Conservation (phyloP, 2,888 invertebrate species). For the Hyposoter dolosus region DNA sequence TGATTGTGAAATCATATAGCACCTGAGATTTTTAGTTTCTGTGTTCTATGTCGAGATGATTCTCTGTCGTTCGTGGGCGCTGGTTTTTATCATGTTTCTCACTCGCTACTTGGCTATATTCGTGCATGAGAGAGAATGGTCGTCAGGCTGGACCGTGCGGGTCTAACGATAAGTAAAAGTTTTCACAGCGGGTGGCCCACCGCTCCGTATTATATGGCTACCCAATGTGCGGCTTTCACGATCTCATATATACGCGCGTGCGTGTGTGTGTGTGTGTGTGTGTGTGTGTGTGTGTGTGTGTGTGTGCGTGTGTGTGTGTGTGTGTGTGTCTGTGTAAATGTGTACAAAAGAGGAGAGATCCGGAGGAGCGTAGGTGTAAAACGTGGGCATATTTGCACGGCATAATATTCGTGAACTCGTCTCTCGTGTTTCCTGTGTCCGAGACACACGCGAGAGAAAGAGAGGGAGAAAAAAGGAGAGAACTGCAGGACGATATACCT, state of each 20-base stretch:
- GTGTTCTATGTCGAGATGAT: constrained; percentile 29
- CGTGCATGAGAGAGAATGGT: constrained; percentile 29
- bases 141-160: constrained; percentile 38
- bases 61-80: background rate
- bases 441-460: constrained; percentile 23
- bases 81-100: background rate
- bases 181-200: constrained; percentile 66
- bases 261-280: background rate
- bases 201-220: constrained; percentile 53
- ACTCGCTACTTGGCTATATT: constrained; percentile 27
- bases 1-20: background rate
- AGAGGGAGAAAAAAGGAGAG: constrained; percentile 4
- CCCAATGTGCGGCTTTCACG: constrained; percentile 45
- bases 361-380: constrained; percentile 65
- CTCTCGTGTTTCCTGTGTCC: constrained; percentile 42
- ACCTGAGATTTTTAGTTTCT: constrained; percentile 5
- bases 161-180: constrained; percentile 66
- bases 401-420: constrained; percentile 60
- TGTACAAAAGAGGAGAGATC: constrained; percentile 34
- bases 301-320: background rate
- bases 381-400: constrained; percentile 68
- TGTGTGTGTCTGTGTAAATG: background rate
- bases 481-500: constrained; percentile 31
- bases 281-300: too few relatives aligned
- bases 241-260: background rate